Conservation (phyloP, 2,888 invertebrate genomes). For the Ceraclea dissimilis region DNA sequence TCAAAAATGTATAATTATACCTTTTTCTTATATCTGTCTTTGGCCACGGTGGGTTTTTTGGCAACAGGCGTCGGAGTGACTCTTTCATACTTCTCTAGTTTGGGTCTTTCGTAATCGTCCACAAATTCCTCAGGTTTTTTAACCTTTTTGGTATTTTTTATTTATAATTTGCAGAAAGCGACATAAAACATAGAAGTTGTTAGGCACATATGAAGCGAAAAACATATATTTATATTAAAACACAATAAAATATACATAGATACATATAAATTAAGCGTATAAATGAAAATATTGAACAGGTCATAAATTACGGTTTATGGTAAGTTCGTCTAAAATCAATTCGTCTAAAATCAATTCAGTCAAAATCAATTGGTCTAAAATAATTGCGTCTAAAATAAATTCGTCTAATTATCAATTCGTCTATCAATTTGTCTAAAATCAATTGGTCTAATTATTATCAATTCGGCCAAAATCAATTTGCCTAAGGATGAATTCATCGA, state of each 20-base stretch:
- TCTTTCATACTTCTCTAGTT: conserved; percentile 45
- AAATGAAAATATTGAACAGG: too few relatives aligned
- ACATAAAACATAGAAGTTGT: background rate
- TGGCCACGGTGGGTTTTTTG: conserved; percentile 31
- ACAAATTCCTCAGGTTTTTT: conserved; percentile 43
- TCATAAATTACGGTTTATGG: too few relatives aligned
- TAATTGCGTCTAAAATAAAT: too few relatives aligned
- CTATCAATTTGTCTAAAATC: too few relatives aligned
- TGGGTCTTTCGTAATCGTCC: conserved; percentile 70
- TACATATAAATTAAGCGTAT: background rate
- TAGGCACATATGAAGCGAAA: conserved; percentile 4
- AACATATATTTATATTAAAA: background rate
- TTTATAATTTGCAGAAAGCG: background rate
- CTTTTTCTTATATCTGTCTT: background rate
- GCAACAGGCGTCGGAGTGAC: conserved; percentile 46
- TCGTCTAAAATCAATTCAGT: too few relatives aligned
- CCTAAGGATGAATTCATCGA: too few relatives aligned
- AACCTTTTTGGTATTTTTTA: background rate
- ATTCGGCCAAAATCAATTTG: too few relatives aligned
- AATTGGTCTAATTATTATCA: too few relatives aligned
- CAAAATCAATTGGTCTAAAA: too few relatives aligned
- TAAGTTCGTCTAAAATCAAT: too few relatives aligned
- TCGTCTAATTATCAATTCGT: too few relatives aligned
- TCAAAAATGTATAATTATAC: background rate
- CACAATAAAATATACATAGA: background rate